These are phyloP conservation scores for Branchinecta lynchi DNA, from an alignment of 1,140 invertebrate species.

Conservation along the genomic window DNA sequence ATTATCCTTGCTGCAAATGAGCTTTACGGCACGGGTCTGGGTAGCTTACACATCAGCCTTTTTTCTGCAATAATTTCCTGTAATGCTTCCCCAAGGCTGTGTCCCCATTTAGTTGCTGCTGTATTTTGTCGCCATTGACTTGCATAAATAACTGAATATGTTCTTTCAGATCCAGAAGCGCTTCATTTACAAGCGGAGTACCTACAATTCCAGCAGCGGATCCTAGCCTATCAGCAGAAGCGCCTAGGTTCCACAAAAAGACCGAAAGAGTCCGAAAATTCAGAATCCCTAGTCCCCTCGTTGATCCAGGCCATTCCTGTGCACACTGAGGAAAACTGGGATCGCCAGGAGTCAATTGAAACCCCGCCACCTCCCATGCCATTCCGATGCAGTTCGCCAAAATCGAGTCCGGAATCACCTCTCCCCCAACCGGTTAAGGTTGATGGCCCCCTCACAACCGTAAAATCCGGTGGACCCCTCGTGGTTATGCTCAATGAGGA, in stretches of 20 bases:
- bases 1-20: too few relatives aligned
- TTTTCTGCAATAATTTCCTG: too few relatives aligned
- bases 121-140: too few relatives aligned
- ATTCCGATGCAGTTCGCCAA: neutral
- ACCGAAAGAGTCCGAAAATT: neutral
- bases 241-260: neutral
- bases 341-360: neutral
- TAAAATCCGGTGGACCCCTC: neutral
- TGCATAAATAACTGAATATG: neutral
- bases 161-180: slow-evolving; percentile 1
- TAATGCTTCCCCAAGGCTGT: too few relatives aligned
- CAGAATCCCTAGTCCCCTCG: neutral
- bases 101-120: too few relatives aligned
- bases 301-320: neutral
- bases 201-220: slow-evolving; percentile 5
- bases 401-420: neutral
- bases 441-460: neutral
- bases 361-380: neutral
- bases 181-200: neutral
- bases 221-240: slow-evolving; percentile 1
- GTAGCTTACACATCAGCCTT: too few relatives aligned
- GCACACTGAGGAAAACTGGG: neutral
- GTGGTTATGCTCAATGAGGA: neutral
- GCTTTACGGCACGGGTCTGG: too few relatives aligned
- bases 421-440: neutral